Conservation (phyloP, 2,888 invertebrate genomes). For the Drosophila affinis region DNA sequence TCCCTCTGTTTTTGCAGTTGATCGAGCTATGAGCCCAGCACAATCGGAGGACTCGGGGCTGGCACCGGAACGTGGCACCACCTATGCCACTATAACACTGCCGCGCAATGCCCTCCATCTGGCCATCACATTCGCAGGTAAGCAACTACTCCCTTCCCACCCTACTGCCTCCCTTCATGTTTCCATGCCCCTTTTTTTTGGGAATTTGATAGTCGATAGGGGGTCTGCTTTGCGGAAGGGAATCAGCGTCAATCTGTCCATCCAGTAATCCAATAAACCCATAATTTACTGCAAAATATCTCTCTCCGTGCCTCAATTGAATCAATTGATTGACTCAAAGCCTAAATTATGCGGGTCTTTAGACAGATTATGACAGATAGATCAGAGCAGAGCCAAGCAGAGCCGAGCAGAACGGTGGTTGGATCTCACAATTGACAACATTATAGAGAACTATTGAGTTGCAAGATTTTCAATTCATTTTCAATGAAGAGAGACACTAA, state of each 20-base stretch:
- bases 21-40: conserved; percentile 84
- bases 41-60: conserved; percentile 84
- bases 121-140: conserved; percentile 84
- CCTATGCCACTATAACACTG: conserved; percentile 84
- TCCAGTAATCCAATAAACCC: background rate
- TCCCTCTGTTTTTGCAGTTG: conserved; percentile 75
- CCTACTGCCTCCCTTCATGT: background rate
- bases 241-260: background rate
- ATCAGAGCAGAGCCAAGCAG: too few species aligned
- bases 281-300: background rate
- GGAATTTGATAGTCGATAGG: too few species aligned
- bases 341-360: background rate
- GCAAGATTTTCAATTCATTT: too few species aligned
- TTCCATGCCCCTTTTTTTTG: too few species aligned
- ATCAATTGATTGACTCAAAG: background rate
- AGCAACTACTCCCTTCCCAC: conserved; percentile 26
- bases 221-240: background rate
- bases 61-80: conserved; percentile 84
- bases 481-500: too few species aligned
- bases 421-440: too few species aligned
- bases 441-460: too few species aligned
- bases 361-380: background rate
- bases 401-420: too few species aligned
- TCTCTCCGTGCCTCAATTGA: background rate
- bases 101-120: conserved; percentile 83